Evolutionary conservation across 1,140 invertebrate species (phyloP).

Genomic region (Pseudomyrmex dendroicus): DNA sequence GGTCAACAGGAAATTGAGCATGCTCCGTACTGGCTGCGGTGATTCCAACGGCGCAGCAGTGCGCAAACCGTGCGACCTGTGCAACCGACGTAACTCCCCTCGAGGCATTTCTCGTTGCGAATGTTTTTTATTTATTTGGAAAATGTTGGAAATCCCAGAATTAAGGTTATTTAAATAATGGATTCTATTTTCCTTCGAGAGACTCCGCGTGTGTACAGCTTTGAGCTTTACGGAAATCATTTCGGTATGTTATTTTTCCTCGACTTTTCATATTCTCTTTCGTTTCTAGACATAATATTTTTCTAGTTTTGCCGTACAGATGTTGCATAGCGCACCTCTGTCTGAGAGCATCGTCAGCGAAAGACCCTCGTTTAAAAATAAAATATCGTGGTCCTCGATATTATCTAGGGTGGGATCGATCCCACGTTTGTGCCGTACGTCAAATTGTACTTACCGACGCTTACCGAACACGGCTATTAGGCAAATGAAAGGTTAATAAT

Average conservation of each 20-base stretch:
- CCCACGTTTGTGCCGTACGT: slow-evolving; percentile 58
- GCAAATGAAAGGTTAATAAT: neutral
- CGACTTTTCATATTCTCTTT: neutral
- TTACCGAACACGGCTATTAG: slow-evolving; percentile 11
- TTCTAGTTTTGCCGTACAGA: slow-evolving; percentile 20
- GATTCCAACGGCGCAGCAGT: slow-evolving; percentile 68
- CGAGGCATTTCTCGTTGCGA: neutral
- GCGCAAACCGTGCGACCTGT: slow-evolving; percentile 13
- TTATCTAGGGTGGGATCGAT: slow-evolving; percentile 36
- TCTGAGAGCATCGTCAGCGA: slow-evolving; percentile 39
- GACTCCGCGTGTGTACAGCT: neutral
- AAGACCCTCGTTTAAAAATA: slow-evolving; percentile 64
- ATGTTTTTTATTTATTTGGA: neutral
- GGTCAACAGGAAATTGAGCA: slow-evolving; percentile 79
- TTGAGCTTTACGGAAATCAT: slow-evolving; percentile 10
- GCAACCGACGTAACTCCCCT: neutral
- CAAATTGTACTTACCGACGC: slow-evolving; percentile 43
- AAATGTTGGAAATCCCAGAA: too few species aligned
- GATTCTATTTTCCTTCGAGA: too few species aligned
- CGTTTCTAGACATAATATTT: slow-evolving; percentile 36
- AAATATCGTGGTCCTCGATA: slow-evolving; percentile 35
- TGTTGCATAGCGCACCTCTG: slow-evolving; percentile 30
- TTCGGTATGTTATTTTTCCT: slow-evolving; percentile 2
- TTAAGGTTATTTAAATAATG: too few species aligned
- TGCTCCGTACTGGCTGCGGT: slow-evolving; percentile 57